These are phyloP conservation scores for Drosophila acutilabella DNA, from an alignment of 2,888 invertebrate genomes.

Conservation along the genomic window DNA sequence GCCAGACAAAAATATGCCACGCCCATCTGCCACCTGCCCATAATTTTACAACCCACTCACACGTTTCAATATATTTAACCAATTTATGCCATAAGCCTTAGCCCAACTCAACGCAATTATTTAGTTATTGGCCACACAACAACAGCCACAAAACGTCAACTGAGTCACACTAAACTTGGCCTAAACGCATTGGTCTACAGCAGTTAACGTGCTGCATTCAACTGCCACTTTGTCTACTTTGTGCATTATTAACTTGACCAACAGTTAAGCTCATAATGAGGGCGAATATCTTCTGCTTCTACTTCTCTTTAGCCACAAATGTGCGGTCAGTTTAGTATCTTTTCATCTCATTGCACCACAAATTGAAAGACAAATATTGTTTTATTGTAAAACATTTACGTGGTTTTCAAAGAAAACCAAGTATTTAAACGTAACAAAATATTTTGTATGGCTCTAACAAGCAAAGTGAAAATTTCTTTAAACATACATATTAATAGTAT, in stretches of 20 bases:
- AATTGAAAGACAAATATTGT: slow-evolving; percentile 9
- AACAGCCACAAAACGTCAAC: slow-evolving; percentile 66
- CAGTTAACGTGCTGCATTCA: slow-evolving; percentile 47
- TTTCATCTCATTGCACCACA: slow-evolving; percentile 7
- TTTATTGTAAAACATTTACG: slow-evolving; percentile 1
- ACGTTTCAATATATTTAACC: slow-evolving; percentile 3
- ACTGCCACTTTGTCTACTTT: slow-evolving; percentile 35
- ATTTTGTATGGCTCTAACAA: no score
- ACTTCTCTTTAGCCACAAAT: slow-evolving; percentile 34
- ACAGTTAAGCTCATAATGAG: slow-evolving; percentile 76
- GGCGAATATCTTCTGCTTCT: slow-evolving; percentile 47
- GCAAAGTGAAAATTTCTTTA: no score
- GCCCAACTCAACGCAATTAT: slow-evolving; percentile 59
- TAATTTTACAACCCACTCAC: neutral
- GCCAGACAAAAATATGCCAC: slow-evolving; percentile 36
- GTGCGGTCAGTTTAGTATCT: slow-evolving; percentile 44
- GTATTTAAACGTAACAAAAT: no score
- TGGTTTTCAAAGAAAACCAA: no score
- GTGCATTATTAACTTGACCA: slow-evolving; percentile 80
- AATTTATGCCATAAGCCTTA: slow-evolving; percentile 14
- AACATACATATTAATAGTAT: no score
- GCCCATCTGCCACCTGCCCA: slow-evolving; percentile 3
- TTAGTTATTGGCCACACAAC: slow-evolving; percentile 74
- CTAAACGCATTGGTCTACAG: neutral
- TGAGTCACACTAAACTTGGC: slow-evolving; percentile 4